Base-by-base conservation (phyloP, 1,140 invertebrate genomes). In the Lordiphosa stackelbergi region DNA sequence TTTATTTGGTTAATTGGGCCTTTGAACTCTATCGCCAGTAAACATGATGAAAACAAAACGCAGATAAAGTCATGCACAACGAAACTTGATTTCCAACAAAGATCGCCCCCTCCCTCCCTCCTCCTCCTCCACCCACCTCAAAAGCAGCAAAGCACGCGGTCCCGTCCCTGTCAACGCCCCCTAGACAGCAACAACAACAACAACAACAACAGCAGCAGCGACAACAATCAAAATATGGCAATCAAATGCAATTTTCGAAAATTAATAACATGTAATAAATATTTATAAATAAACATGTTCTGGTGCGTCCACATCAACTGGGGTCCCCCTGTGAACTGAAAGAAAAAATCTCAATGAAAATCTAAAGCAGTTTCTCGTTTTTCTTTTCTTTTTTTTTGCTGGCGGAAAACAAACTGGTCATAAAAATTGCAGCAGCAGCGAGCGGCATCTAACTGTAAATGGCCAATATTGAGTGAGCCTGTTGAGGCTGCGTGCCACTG, bases 1-100 rank as follows among this genome's bases (percentile, higher is more conserved):
- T 71, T 59, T 69, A 73, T 78, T 79, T 81, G 62, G 68, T 75
- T 83, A 75, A 81, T 81, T 81, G 75, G 71, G 75, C 71, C 72
- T 81, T 81, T 83, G 75, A 81, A 81, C 75, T 81, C 75, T 24
- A 28, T 31, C 43, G 43, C 24, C 9, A 35, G 47, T 24, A 43
- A 48, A 41, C 41, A 57, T 70, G 69, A 53, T 69, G 62, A 83
- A 77, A 81, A 69, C 43, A 41, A 49, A 58, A 58, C 65, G 48
- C 62, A 69, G 56, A 81, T 81, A 81, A 81, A 71, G 70, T 71
- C 74, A 81, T 53, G 48, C 47, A 38, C 42, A 58, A 57, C 64
- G 49, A 53, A 75, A 79, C 72, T 83, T 61, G 77, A 73, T 78
- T 78, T 73, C 53, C 73, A 58, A 66, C 74, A 78, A 74, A 69